phyloP scores from a whole-genome alignment of 1,140 invertebrate genomes.

The Epicauta chinensis region DNA sequence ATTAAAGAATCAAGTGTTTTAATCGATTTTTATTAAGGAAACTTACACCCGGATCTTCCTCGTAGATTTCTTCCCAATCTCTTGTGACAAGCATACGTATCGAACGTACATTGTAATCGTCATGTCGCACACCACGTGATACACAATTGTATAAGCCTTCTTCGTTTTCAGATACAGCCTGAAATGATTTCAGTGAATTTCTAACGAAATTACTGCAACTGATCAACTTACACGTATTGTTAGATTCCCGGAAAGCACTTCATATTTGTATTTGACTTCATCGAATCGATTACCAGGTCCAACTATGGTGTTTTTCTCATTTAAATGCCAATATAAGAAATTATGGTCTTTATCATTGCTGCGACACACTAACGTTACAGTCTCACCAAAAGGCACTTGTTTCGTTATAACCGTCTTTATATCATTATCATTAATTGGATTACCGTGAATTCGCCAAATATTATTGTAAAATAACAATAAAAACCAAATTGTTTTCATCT shows the following conservation, averaged over 20 bases:
- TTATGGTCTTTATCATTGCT: conserved; percentile 23
- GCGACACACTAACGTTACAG: conserved; percentile 18
- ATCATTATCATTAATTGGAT: neutral
- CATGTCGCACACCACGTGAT: conserved; percentile 12
- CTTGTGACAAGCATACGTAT: conserved; percentile 18
- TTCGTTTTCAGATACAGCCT: conserved; percentile 25
- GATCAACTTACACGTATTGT: conserved; percentile 26
- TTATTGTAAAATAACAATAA: too few species aligned
- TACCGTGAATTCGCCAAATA: too few species aligned
- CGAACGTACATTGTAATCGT: conserved; percentile 19
- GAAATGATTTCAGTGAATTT: conserved; percentile 9
- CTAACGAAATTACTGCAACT: too few species aligned
- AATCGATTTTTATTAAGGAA: neutral
- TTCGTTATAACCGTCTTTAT: conserved; percentile 3
- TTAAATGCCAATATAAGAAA: conserved; percentile 23
- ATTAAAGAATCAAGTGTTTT: neutral
- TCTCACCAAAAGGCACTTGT: conserved; percentile 18
- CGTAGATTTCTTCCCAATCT: conserved; percentile 22
- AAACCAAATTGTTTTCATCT: too few species aligned
- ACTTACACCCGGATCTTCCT: conserved; percentile 24
- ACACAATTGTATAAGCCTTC: conserved; percentile 29
- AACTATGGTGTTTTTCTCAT: conserved; percentile 18
- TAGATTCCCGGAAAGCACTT: conserved; percentile 25
- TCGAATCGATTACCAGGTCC: conserved; percentile 19
- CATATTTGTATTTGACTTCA: conserved; percentile 19